A percentile compares a stretch with the other conserved stretches of the same genome.
These are phyloP conservation scores for Microchrysa polita DNA, from an alignment of 2,888 invertebrate species.

Conservation along the genomic window DNA sequence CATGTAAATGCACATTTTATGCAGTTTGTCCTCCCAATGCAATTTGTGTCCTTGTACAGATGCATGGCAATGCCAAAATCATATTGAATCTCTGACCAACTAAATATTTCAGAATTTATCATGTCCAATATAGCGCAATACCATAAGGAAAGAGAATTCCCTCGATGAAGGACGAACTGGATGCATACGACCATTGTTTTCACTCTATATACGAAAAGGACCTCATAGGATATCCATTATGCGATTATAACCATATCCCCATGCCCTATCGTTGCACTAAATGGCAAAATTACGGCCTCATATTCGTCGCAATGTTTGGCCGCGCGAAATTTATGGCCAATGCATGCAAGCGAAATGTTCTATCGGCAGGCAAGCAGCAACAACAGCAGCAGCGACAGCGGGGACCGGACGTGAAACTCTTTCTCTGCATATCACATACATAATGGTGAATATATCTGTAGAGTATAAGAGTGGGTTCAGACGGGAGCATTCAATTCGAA, in stretches of 20 bases:
- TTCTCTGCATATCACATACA: too few relatives aligned
- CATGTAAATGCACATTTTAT: too few relatives aligned
- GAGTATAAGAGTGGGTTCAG: too few relatives aligned
- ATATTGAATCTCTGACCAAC: too few relatives aligned
- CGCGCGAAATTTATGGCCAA: slow-evolving; percentile 23
- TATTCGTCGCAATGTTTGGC: slow-evolving; percentile 8
- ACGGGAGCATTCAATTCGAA: too few relatives aligned
- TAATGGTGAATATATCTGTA: too few relatives aligned
- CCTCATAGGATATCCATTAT: slow-evolving; percentile 37
- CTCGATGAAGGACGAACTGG: background rate
- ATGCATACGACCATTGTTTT: background rate
- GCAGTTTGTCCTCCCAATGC: background rate
- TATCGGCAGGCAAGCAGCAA: too few relatives aligned
- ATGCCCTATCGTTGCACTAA: slow-evolving; percentile 19
- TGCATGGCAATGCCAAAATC: background rate
- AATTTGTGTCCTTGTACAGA: background rate
- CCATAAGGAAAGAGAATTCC: background rate
- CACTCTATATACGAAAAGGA: background rate
- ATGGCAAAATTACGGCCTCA: slow-evolving; percentile 24
- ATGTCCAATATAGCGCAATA: background rate
- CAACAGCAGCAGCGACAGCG: too few relatives aligned
- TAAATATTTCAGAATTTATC: too few relatives aligned
- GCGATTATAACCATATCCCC: slow-evolving; percentile 31
- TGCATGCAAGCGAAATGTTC: background rate
- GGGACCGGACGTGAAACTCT: too few relatives aligned